These are phyloP conservation scores for Hirundo rustica DNA, from an alignment of 2,797 vertebrate genomes.

Conservation along the genomic window DNA sequence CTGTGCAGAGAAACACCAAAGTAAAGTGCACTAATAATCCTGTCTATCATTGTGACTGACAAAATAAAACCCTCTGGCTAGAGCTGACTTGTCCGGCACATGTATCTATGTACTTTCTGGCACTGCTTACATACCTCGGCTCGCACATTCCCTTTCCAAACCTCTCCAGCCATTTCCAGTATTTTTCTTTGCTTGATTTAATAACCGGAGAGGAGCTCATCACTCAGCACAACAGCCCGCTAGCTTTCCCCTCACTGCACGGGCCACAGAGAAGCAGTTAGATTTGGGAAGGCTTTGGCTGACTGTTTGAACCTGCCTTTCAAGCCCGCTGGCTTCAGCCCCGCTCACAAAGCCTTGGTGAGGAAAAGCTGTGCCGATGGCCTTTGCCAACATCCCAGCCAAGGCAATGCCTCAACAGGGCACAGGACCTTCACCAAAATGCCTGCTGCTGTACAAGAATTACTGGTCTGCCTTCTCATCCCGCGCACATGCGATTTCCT, in stretches of 20 bases:
- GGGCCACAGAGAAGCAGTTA: not conserved
- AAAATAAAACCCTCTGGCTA: not conserved
- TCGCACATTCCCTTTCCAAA: not conserved
- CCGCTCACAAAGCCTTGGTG: not conserved
- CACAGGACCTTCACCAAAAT: not conserved
- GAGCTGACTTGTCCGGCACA: accelerated
- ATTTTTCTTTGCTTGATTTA: not conserved
- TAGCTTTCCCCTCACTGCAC: not conserved
- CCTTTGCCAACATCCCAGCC: accelerated
- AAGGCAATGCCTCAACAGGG: not conserved
- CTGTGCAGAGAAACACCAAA: not conserved
- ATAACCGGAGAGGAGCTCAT: accelerated
- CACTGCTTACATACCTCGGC: not conserved
- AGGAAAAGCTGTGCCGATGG: accelerated
- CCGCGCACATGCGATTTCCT: not conserved
- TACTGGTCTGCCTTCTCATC: not conserved
- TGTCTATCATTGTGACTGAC: not conserved
- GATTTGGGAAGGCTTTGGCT: not conserved
- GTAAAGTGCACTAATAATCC: not conserved
- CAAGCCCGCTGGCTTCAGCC: not conserved
- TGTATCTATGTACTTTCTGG: not conserved
- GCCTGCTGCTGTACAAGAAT: not conserved
- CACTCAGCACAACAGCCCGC: not conserved
- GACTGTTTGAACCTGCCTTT: not conserved
- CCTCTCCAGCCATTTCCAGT: not conserved